Conservation (phyloP, 2,888 invertebrate species). For the Oegoconia quadripuncta region DNA sequence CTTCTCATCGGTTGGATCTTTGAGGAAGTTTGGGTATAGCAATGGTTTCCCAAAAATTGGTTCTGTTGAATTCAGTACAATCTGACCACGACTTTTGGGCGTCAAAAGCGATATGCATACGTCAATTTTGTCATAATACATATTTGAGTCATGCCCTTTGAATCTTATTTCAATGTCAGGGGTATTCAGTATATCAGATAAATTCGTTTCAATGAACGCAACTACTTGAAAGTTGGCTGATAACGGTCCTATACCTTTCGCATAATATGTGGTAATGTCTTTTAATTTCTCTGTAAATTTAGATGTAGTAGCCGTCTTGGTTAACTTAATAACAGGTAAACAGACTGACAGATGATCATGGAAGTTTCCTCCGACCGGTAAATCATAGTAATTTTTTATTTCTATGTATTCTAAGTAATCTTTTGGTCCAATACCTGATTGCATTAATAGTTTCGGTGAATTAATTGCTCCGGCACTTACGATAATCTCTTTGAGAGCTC, state of each 20-base stretch:
- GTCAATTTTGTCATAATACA: conserved; percentile 69
- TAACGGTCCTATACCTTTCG: conserved; percentile 60
- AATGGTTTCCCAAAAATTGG: conserved; percentile 60
- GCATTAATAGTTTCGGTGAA: conserved; percentile 66
- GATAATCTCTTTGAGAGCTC: conserved; percentile 57
- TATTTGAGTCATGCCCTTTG: conserved; percentile 66
- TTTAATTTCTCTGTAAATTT: conserved; percentile 63
- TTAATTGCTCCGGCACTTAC: conserved; percentile 66
- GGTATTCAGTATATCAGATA: conserved; percentile 59
- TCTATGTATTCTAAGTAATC: conserved; percentile 68
- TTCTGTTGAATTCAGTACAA: conserved; percentile 60
- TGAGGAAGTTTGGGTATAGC: conserved; percentile 67
- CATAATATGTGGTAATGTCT: conserved; percentile 63
- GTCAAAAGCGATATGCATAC: conserved; percentile 64
- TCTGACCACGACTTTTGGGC: conserved; percentile 64
- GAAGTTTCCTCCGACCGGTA: conserved; percentile 67
- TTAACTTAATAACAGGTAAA: conserved; percentile 60
- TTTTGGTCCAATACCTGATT: conserved; percentile 65
- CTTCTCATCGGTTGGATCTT: conserved; percentile 53
- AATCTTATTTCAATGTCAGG: conserved; percentile 69
- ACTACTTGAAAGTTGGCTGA: conserved; percentile 70
- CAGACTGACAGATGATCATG: conserved; percentile 71
- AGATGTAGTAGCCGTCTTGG: conserved; percentile 51
- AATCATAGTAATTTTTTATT: conserved; percentile 48
- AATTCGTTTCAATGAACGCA: conserved; percentile 57